Conservation (phyloP, 1,140 invertebrate genomes). For the Sesamia nonagrioides region DNA sequence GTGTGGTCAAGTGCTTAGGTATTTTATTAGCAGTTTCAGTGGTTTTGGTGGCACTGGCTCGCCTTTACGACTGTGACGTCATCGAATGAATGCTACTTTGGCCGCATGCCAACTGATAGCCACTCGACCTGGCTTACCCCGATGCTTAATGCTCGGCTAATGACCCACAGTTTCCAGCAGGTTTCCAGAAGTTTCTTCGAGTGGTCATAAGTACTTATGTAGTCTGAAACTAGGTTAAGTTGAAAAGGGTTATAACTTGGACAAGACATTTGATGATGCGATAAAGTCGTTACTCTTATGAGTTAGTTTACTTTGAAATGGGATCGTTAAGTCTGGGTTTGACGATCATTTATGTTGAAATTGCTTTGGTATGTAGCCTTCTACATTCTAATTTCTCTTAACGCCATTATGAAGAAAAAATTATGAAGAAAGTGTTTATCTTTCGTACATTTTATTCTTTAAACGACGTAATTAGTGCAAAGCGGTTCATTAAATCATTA, state of each 20-base stretch:
- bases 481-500: conserved; percentile 1
- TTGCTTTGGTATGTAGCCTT: background rate
- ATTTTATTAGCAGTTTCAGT: conserved; percentile 47
- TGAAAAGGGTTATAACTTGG: conserved; percentile 29
- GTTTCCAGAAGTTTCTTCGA: conserved; percentile 49
- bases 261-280: conserved; percentile 24
- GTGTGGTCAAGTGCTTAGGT: conserved; percentile 26
- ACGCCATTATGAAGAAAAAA: conserved; percentile 11
- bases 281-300: conserved; percentile 35
- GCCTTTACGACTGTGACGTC: conserved; percentile 72
- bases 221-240: conserved; percentile 12
- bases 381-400: conserved; percentile 15
- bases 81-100: conserved; percentile 75
- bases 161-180: conserved; percentile 76
- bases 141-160: conserved; percentile 73
- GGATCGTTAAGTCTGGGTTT: conserved; percentile 6
- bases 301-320: conserved; percentile 18
- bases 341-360: conserved; percentile 24
- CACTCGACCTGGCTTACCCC: conserved; percentile 72
- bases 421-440: conserved; percentile 15
- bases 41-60: conserved; percentile 25
- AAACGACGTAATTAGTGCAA: conserved; percentile 20
- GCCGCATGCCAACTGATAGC: conserved; percentile 75
- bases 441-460: background rate
- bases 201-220: conserved; percentile 27